A percentile compares a stretch with the other conserved stretches of the same genome.
phyloP scores from a whole-genome alignment of 2,888 invertebrate genomes.

The Rapana venosa region DNA sequence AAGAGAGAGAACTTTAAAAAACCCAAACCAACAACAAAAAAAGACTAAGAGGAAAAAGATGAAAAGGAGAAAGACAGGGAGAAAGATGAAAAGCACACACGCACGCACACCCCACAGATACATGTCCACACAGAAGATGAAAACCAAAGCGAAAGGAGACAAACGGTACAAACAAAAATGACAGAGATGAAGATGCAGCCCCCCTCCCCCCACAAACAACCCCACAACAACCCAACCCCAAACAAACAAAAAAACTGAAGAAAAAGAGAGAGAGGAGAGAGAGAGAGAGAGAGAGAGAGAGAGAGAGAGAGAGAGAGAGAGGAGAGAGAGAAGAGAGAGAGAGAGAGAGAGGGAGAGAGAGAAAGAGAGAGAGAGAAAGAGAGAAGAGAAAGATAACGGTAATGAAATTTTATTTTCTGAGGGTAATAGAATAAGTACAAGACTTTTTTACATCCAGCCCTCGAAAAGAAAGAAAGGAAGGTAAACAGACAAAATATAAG shows the following conservation, averaged over 20 bases:
- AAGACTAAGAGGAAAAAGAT: not conserved
- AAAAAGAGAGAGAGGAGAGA: not conserved
- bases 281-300: not conserved
- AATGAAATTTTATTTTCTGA: too few species aligned
- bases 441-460: too few species aligned
- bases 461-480: not conserved
- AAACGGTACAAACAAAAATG: not conserved
- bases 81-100: not conserved
- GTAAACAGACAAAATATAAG: not conserved
- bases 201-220: too few species aligned
- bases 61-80: not conserved
- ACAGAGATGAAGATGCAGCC: not conserved
- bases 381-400: not conserved
- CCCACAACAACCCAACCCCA: not conserved
- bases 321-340: not conserved
- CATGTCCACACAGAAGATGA: not conserved
- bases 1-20: not conserved
- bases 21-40: not conserved
- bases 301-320: not conserved
- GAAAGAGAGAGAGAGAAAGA: slow-evolving; percentile 5
- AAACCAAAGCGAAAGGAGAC: not conserved
- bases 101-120: not conserved
- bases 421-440: too few species aligned
- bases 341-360: not conserved
- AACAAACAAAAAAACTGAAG: not conserved